phyloP scores from a whole-genome alignment of 2,797 vertebrate genomes.

The Eupleurogrammus muticus region DNA sequence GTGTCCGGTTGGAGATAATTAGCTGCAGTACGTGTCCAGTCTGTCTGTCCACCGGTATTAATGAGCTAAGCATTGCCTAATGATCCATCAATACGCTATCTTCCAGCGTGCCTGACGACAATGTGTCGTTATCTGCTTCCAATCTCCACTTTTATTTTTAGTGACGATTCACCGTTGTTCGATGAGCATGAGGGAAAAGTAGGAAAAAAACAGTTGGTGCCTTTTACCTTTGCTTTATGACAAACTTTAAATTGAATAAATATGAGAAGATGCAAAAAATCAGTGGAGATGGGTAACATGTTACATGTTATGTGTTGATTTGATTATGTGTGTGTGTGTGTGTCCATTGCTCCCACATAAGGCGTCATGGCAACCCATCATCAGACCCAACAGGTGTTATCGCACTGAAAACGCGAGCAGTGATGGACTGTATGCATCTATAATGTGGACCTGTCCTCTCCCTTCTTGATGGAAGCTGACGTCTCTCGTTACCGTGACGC shows the following conservation, averaged over 20 bases:
- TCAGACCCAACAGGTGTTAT: conserved; percentile 81
- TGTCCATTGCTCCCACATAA: conserved; percentile 53
- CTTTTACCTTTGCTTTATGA: neutral
- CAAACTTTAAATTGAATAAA: neutral
- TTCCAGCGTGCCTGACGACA: too few relatives aligned
- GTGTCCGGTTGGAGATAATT: too few relatives aligned
- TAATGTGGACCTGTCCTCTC: conserved; percentile 80
- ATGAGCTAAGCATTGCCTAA: too few relatives aligned
- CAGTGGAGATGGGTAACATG: conserved; percentile 5
- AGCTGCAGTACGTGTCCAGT: too few relatives aligned
- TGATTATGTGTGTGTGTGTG: conserved; percentile 41
- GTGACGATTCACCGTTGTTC: too few relatives aligned
- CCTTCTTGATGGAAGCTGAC: conserved; percentile 77
- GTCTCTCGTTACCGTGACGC: conserved; percentile 72
- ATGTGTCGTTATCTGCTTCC: too few relatives aligned
- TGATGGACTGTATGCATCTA: conserved; percentile 82
- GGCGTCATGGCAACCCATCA: conserved; percentile 67
- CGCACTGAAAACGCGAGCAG: conserved; percentile 79
- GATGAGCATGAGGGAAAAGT: too few relatives aligned
- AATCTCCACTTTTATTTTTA: too few relatives aligned
- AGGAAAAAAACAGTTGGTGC: too few relatives aligned
- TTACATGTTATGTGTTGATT: conserved; percentile 54
- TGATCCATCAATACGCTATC: too few relatives aligned
- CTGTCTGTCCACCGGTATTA: too few relatives aligned
- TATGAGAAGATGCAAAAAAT: neutral